A percentile compares a stretch with the other conserved stretches of the same genome.
phyloP scores from a whole-genome alignment of 2,113 vertebrate species.

The Eulemur macaco region DNA sequence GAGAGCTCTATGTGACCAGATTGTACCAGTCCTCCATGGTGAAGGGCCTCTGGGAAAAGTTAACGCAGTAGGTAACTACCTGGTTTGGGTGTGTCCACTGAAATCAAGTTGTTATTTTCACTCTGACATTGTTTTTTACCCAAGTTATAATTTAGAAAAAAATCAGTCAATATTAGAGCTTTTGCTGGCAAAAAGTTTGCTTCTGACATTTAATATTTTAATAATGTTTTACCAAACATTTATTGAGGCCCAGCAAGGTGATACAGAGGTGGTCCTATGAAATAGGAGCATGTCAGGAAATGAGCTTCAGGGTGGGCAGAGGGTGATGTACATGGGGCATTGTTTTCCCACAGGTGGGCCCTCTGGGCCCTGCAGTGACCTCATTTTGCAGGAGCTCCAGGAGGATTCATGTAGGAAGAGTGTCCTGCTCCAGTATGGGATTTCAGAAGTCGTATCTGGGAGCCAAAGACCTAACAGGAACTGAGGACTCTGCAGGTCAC shows the following conservation, averaged over 20 bases:
- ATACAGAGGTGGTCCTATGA: background rate
- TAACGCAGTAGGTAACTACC: background rate
- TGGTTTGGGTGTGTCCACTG: no score
- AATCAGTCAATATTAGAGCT: background rate
- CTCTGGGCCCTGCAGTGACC: background rate
- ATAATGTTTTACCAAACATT: background rate
- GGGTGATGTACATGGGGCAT: fast-evolving
- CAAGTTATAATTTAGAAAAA: background rate
- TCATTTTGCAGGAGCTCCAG: background rate
- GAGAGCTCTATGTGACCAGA: background rate
- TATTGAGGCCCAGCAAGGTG: no score
- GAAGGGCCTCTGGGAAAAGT: background rate
- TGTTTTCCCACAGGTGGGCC: background rate
- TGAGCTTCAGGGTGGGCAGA: background rate
- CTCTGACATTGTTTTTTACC: background rate
- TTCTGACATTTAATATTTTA: background rate
- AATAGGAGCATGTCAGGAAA: background rate
- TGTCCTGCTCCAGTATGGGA: fast-evolving
- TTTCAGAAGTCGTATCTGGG: background rate
- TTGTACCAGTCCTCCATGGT: background rate
- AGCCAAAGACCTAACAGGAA: background rate
- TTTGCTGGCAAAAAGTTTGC: background rate
- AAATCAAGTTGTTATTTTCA: background rate
- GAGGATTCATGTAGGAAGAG: background rate
- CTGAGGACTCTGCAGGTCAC: background rate